Conservation (phyloP, 2,888 invertebrate species). For the Azorinus chamasolen region DNA sequence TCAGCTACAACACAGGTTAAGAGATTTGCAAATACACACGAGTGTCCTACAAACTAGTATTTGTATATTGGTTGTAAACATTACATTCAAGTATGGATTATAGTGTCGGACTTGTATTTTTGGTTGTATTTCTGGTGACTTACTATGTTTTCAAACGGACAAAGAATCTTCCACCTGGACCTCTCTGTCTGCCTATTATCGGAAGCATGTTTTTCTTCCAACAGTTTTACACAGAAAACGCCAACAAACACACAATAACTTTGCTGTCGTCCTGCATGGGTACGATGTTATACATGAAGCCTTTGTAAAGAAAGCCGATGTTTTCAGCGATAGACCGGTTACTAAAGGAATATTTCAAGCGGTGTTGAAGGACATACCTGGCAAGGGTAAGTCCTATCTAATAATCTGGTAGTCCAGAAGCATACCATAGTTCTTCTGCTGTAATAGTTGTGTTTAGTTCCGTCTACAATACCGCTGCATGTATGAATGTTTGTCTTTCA, state of each 20-base stretch:
- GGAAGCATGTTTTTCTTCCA: slow-evolving; percentile 9
- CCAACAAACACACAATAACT: slow-evolving; percentile 29
- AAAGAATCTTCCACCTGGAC: slow-evolving; percentile 49
- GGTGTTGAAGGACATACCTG: slow-evolving; percentile 10
- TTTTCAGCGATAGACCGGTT: slow-evolving; percentile 44
- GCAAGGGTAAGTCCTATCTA: not conserved
- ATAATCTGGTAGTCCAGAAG: no score
- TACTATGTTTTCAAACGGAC: slow-evolving; percentile 15
- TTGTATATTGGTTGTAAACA: no score
- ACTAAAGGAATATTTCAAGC: slow-evolving; percentile 4
- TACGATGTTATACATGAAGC: slow-evolving; percentile 58
- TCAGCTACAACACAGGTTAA: no score
- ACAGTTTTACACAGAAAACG: not conserved
- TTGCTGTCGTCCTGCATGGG: slow-evolving; percentile 41
- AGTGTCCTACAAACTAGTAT: no score
- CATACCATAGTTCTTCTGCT: no score
- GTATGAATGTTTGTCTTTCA: no score
- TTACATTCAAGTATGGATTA: slow-evolving; percentile 1
- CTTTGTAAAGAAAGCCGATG: slow-evolving; percentile 41
- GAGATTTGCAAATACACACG: no score
- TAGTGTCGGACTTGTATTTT: not conserved
- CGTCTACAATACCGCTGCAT: no score
- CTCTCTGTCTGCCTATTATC: slow-evolving; percentile 23
- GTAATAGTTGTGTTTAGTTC: no score
- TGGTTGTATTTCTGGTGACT: not conserved